Evolutionary conservation across 2,888 invertebrate species (phyloP), one percentile per base, ranked within the genome.

Genomic region (Iselma pallidipennis): DNA sequence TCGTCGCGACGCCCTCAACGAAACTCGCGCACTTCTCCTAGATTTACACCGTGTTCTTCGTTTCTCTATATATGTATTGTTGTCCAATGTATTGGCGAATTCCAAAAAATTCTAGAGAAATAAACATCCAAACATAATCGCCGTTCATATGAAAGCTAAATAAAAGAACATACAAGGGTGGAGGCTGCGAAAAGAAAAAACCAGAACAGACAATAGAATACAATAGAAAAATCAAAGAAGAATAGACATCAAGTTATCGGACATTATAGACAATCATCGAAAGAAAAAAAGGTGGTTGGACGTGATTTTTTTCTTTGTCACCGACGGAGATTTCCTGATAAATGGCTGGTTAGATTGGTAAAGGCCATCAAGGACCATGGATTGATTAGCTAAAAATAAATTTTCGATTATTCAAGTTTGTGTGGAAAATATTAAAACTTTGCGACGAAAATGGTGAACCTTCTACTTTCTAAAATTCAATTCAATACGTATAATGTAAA

Each of bases 1-100:
- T 56, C 65, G 65, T 57, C 65, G 65, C 62, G 65, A 65, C 65
- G 65, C 65, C 65, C 65, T 65, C 59, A 42, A 51, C 50, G 61
- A 64, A 57, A 59, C 60, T 61, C 65, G 65, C 65, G 65, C 65
- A 65, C 37, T 59, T 25, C 60, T 59, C 48, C 51, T 31, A 37
- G 51, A 56, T 42, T 45, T 29, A 45, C 2, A 45, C 23, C n/a
- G 37, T 16, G 37, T 37, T 37, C 7, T 12, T 7, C 10, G 5
- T 45, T 45, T 45, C 21, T 19, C 5, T 7, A 16, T 16, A 37
- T 16, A 37, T 16, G 14, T 16, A 19, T 9, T 6, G 12, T 21
- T 45, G 19, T 45, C 21, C 21, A 16, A 4, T 45, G 2, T 21
- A 21, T 21, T 45, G 45, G 21, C 10, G 21, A 21, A 45, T 45